Evolutionary conservation across 2,113 vertebrate species (phyloP).

Genomic region (Rana temporaria): DNA sequence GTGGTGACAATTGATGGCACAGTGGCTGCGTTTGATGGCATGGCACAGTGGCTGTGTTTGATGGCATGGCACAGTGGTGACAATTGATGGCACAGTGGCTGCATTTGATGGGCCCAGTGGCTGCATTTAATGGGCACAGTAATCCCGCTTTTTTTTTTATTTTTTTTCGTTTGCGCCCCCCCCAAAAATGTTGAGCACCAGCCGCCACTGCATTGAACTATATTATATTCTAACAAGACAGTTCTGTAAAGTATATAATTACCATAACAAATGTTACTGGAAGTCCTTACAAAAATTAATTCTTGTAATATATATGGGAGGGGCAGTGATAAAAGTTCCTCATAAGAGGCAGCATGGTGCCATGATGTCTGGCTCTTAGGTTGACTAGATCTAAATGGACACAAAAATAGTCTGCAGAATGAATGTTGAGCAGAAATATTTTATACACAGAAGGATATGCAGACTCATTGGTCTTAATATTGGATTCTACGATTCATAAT

Average conservation of each 20-base stretch:
- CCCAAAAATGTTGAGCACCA: too few species aligned
- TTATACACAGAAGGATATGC: conserved; percentile 59
- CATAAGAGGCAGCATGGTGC: conserved; percentile 72
- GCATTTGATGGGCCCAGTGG: too few species aligned
- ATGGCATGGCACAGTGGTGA: too few species aligned
- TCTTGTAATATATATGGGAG: conserved; percentile 57
- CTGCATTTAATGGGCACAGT: too few species aligned
- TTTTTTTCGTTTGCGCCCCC: too few species aligned
- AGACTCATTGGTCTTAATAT: conserved; percentile 61
- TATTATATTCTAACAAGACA: conserved; percentile 34
- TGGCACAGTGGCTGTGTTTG: too few species aligned
- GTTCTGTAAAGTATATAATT: conserved; percentile 21
- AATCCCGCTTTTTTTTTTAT: too few species aligned
- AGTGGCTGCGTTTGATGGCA: too few species aligned
- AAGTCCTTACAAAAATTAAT: conserved; percentile 56
- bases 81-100: too few species aligned
- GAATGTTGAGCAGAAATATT: conserved; percentile 25
- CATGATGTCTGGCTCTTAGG: conserved; percentile 70
- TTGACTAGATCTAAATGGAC: conserved; percentile 67
- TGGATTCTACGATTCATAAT: conserved; percentile 56
- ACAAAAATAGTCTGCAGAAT: conserved; percentile 60
- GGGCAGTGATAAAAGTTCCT: conserved; percentile 66
- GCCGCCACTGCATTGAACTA: too few species aligned
- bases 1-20: too few species aligned
- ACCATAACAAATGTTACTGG: conserved; percentile 61